These are phyloP conservation scores for Drosophila acutilabella DNA, from an alignment of 2,888 invertebrate species.

Conservation along the genomic window DNA sequence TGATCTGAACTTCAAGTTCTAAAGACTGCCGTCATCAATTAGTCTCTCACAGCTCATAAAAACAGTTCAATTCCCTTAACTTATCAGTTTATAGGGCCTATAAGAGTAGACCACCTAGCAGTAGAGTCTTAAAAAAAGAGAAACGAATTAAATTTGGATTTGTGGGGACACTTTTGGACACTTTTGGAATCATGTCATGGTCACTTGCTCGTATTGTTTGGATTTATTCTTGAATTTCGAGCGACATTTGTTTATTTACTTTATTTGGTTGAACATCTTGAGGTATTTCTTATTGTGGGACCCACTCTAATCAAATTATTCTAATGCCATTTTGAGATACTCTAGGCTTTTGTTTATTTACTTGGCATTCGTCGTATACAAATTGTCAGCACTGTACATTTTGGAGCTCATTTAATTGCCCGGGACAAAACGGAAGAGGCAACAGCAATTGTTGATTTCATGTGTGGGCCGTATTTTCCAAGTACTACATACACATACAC, in stretches of 20 bases:
- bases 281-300: slow-evolving; percentile 22
- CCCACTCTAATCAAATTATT: slow-evolving; percentile 49
- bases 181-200: slow-evolving; percentile 49
- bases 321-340: slow-evolving; percentile 54
- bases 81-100: slow-evolving; percentile 32
- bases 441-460: slow-evolving; percentile 36
- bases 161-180: slow-evolving; percentile 10
- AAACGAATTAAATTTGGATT: slow-evolving; percentile 4
- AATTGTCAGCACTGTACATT: slow-evolving; percentile 44
- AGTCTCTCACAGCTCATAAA: slow-evolving; percentile 9
- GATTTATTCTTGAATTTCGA: slow-evolving; percentile 26
- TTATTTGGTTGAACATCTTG: slow-evolving; percentile 21
- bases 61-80: slow-evolving; percentile 11
- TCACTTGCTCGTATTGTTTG: slow-evolving; percentile 49
- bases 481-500: slow-evolving; percentile 29
- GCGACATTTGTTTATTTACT: slow-evolving; percentile 40
- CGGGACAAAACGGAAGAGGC: slow-evolving; percentile 44
- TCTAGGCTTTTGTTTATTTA: slow-evolving; percentile 62
- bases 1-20: slow-evolving; percentile 33
- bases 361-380: slow-evolving; percentile 44
- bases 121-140: not conserved
- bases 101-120: slow-evolving; percentile 42
- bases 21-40: slow-evolving; percentile 33
- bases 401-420: slow-evolving; percentile 44
- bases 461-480: slow-evolving; percentile 55